Percentiles rank a stretch among this genome's conserved stretches.
These are phyloP conservation scores for Umimayanthus chanpuru DNA, from an alignment of 92 coral and sea anemone species.

Conservation along the genomic window DNA sequence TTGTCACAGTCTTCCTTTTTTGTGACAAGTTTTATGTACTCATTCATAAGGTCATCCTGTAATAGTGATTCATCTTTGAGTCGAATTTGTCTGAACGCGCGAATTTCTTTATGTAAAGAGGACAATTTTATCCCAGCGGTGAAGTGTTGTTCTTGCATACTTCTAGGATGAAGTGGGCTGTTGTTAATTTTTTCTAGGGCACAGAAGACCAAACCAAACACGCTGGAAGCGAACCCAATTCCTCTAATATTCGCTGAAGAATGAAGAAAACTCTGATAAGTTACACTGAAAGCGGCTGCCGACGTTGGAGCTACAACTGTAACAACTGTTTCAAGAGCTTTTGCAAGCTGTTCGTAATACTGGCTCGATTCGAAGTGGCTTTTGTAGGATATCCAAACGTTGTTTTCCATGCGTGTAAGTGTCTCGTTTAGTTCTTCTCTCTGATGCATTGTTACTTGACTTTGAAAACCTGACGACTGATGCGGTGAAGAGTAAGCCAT, in stretches of 20 bases:
- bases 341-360: slow-evolving; percentile 31
- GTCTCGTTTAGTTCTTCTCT: slow-evolving; percentile 25
- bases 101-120: slow-evolving; percentile 31
- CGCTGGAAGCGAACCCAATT: slow-evolving; percentile 34
- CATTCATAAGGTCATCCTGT: slow-evolving; percentile 30
- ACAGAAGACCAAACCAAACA: slow-evolving; percentile 42
- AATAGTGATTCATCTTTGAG: slow-evolving; percentile 20
- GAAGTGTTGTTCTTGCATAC: slow-evolving; percentile 27
- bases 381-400: slow-evolving; percentile 48
- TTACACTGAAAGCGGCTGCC: slow-evolving; percentile 17
- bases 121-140: slow-evolving; percentile 24
- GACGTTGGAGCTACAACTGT: slow-evolving; percentile 37
- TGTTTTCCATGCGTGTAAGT: slow-evolving; percentile 31
- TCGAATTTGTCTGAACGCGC: slow-evolving; percentile 33
- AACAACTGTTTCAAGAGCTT: slow-evolving; percentile 18
- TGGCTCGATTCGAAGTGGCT: slow-evolving; percentile 47
- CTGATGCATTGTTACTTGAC: background rate
- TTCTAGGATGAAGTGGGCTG: slow-evolving; percentile 35
- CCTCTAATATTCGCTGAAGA: background rate
- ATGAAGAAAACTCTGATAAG: background rate
- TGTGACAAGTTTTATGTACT: slow-evolving; percentile 16
- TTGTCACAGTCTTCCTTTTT: slow-evolving; percentile 27
- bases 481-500: background rate
- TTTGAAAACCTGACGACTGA: background rate
- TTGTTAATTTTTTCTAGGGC: slow-evolving; percentile 33